Base-by-base conservation (phyloP, 2,797 vertebrate genomes). In the Limnodromus scolopaceus region DNA sequence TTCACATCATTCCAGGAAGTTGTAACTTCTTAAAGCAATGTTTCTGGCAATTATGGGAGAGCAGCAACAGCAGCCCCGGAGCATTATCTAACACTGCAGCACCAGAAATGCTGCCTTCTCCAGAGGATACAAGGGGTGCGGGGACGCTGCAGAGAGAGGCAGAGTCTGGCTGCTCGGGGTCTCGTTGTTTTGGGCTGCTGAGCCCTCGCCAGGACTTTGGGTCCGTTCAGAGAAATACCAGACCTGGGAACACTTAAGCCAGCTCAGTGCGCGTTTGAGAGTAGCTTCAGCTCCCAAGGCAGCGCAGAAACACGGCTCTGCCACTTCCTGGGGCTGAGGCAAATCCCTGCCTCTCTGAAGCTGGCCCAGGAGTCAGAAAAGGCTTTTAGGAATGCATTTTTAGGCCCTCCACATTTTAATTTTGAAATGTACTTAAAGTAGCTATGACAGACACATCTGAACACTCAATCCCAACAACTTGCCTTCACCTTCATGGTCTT, bases 1-100 rank as follows among this genome's bases (percentile, higher is more conserved):
- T 95, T 84, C 95, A 93, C 92, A 87, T 91, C 58, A 41, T 94
- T 68, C 64, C 83, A 80, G 93, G 88, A 93, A 95, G 83, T 14
- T 94, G 80, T 84, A 87, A 58, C 74, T 91, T 64, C 90, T 93
- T 32, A 82, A 68, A 95, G 85, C 55, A 57, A 24, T 20, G 83
- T n/a, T 93, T 85, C 86, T 93, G 70, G 39, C 71, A 84, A 90
- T 93, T 36, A 95, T 46, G 27, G 77, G 58, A 64, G 64, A 88
- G 76, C 60, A 89, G 88, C 43, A 83, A 19, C 61, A 89, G 94
- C 82, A 84, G 75, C 32, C 84, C 9, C 48, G 15, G 66, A 89
- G 80, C 36, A 5, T 66, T 57, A 41, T 28, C 81, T 57, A 84
- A 28, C 15, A 46, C 82, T 80, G 84, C 75, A 89, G 93, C 80